These are phyloP conservation scores for Eupithecia subfuscata DNA, from an alignment of 2,888 invertebrate genomes.

Conservation along the genomic window DNA sequence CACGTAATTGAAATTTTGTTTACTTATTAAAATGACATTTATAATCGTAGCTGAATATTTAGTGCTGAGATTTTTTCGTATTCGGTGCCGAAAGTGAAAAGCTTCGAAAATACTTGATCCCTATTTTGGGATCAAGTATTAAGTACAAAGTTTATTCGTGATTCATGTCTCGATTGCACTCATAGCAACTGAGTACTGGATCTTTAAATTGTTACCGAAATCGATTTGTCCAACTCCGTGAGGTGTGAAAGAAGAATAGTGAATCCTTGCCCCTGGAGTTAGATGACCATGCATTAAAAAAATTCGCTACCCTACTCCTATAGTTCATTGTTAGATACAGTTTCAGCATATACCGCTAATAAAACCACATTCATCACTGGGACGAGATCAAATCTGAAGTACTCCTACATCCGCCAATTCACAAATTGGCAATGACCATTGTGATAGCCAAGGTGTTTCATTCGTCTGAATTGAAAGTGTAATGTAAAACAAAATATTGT, in stretches of 20 bases:
- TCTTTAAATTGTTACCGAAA: neutral
- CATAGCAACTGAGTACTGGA: neutral
- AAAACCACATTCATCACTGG: neutral
- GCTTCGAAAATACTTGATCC: neutral
- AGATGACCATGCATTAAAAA: neutral
- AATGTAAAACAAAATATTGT: neutral
- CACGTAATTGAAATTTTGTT: neutral
- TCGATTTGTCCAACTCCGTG: neutral
- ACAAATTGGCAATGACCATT: slow-evolving; percentile 7
- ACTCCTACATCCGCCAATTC: slow-evolving; percentile 11
- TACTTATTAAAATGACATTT: no score
- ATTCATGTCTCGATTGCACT: neutral
- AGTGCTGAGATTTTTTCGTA: neutral
- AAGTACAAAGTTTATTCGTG: neutral
- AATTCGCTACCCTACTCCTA: neutral
- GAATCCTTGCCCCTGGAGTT: neutral
- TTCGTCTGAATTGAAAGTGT: neutral
- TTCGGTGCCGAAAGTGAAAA: neutral
- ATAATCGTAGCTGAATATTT: neutral
- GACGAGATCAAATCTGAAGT: neutral
- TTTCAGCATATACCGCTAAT: neutral
- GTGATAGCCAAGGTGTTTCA: neutral
- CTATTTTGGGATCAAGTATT: no score
- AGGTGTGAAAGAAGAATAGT: neutral
- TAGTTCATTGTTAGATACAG: neutral